A percentile compares a stretch with the other conserved stretches of the same genome.
These are phyloP conservation scores for Apaloderma vittatum DNA, from an alignment of 2,113 vertebrate species.

Conservation along the genomic window DNA sequence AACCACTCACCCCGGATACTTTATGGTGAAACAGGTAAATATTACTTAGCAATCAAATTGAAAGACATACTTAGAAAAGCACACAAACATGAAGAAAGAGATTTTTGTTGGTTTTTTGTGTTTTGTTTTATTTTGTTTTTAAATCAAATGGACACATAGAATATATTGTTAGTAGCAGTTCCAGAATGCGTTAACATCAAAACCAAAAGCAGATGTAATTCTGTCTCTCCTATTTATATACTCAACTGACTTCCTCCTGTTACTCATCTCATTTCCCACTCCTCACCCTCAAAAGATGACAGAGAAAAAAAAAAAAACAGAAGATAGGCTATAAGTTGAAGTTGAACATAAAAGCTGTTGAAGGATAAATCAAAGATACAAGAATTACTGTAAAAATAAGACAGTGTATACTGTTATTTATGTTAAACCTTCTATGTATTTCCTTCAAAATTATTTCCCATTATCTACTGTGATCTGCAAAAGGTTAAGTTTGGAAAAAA, in stretches of 20 bases:
- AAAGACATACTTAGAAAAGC: not conserved
- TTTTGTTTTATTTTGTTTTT: not conserved
- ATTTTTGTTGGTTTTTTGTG: not conserved
- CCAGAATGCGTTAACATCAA: not conserved
- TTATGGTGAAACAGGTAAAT: not conserved
- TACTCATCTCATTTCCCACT: not conserved
- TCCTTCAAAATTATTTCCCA: not conserved
- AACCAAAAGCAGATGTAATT: not conserved
- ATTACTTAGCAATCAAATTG: not conserved
- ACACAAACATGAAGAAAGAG: not conserved
- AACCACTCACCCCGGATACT: not conserved
- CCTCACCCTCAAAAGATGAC: not conserved
- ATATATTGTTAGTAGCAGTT: not conserved
- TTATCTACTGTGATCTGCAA: not conserved
- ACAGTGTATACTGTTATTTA: not conserved
- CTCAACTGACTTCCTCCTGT: not conserved
- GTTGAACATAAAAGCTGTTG: not conserved
- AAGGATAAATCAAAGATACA: not conserved
- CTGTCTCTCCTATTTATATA: not conserved
- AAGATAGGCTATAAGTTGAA: not conserved
- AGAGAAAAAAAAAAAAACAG: not conserved
- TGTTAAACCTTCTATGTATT: not conserved
- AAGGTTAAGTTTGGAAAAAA: not conserved
- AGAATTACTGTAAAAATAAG: not conserved
- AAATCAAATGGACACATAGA: not conserved